A percentile compares a stretch with the other conserved stretches of the same genome.
These are phyloP conservation scores for Himalopsyche tibetana DNA, from an alignment of 2,888 invertebrate species.

Conservation along the genomic window DNA sequence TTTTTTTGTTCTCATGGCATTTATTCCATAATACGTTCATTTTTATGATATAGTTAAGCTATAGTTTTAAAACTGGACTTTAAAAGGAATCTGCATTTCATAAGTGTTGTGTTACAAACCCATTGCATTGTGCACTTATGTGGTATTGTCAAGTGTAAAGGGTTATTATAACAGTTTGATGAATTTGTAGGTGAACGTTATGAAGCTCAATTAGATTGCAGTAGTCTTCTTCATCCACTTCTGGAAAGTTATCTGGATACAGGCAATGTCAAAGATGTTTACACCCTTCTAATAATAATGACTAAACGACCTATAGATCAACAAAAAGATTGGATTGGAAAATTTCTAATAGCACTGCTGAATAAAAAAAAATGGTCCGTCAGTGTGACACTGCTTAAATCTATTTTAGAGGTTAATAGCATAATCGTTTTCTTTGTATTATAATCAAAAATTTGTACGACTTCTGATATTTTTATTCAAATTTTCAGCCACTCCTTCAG, in stretches of 20 bases:
- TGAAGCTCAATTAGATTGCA: conserved; percentile 76
- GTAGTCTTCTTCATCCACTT: conserved; percentile 74
- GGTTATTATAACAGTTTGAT: conserved; percentile 38
- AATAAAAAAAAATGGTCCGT: conserved; percentile 72
- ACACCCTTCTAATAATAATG: conserved; percentile 75
- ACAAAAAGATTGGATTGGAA: conserved; percentile 77
- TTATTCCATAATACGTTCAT: no score
- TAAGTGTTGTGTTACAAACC: no score
- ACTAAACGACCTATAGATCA: conserved; percentile 71
- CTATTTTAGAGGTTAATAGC: conserved; percentile 47
- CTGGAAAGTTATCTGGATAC: conserved; percentile 74
- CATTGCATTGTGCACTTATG: neutral
- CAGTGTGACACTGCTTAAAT: conserved; percentile 67
- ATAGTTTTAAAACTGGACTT: no score
- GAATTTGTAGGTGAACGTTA: conserved; percentile 72
- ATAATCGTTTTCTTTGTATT: neutral
- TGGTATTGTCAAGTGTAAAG: neutral
- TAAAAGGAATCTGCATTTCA: no score
- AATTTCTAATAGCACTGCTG: conserved; percentile 76
- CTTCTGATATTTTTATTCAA: neutral
- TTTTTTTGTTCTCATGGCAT: no score
- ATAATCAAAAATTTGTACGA: neutral
- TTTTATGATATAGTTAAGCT: no score
- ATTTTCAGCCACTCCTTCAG: neutral
- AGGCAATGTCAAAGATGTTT: conserved; percentile 73